These are phyloP conservation scores for Drosophila incognita DNA, from an alignment of 2,888 invertebrate species.

Conservation along the genomic window DNA sequence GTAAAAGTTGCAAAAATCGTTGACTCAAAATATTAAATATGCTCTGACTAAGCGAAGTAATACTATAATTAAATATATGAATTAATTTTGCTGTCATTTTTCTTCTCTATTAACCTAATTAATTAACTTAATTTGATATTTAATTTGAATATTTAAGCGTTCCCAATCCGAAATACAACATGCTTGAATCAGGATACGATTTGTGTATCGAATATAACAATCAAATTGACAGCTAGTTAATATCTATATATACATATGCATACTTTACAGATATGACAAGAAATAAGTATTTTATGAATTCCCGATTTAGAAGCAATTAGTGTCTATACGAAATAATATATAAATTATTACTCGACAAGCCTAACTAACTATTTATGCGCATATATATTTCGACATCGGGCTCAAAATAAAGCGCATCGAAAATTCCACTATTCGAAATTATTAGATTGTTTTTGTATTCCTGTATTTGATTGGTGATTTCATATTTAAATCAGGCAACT, in stretches of 20 bases:
- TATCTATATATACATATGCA: background rate
- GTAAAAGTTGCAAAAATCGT: too few species aligned
- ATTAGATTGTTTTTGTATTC: background rate
- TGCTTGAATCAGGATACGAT: too few species aligned
- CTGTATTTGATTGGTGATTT: background rate
- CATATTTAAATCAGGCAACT: conserved; percentile 19
- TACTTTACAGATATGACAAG: background rate
- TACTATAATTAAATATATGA: too few species aligned
- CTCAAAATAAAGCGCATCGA: background rate
- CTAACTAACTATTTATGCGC: background rate
- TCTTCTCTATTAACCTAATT: too few species aligned
- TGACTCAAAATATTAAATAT: too few species aligned
- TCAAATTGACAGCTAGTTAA: background rate
- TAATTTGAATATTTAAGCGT: too few species aligned
- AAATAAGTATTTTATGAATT: background rate
- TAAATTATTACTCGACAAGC: background rate
- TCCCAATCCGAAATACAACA: too few species aligned
- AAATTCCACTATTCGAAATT: background rate
- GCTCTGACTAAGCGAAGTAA: too few species aligned
- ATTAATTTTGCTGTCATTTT: too few species aligned
- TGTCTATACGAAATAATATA: background rate
- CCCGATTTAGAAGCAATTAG: background rate
- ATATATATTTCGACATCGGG: background rate
- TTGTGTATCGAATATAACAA: background rate
- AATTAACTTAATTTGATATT: too few species aligned